Percentiles rank a stretch among this genome's conserved stretches.
Evolutionary conservation across 2,113 vertebrate genomes (phyloP).

Genomic region (Theristicus caerulescens): DNA sequence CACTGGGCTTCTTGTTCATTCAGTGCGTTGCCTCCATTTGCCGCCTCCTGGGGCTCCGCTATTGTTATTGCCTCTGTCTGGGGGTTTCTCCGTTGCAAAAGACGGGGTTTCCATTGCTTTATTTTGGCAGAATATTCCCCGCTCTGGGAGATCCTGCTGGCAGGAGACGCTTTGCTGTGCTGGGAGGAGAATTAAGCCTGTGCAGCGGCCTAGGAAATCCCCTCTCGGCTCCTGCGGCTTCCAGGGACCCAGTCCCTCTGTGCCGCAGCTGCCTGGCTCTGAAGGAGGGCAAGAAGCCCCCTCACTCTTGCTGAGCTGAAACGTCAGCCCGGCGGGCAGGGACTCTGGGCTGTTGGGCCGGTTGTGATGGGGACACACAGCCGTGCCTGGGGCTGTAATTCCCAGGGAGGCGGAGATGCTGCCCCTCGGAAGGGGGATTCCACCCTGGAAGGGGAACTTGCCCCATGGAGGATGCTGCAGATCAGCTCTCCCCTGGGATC

Average conservation of each 20-base stretch:
- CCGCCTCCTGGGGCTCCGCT: not conserved
- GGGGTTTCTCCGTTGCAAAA: not conserved
- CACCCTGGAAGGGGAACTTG: not conserved
- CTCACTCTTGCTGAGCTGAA: not conserved
- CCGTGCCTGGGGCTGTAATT: not conserved
- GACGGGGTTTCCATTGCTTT: not conserved
- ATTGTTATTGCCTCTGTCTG: not conserved
- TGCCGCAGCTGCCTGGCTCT: not conserved
- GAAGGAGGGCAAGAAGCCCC: not conserved
- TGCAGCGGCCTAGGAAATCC: not conserved
- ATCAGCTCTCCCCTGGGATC: not conserved
- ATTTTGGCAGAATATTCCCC: not conserved
- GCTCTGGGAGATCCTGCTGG: not conserved
- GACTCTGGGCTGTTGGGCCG: not conserved
- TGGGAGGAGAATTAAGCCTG: not conserved
- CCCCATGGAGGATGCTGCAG: not conserved
- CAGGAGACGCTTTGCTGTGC: not conserved
- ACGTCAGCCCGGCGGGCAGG: rapidly evolving
- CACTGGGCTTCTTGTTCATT: not conserved
- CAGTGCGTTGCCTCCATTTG: not conserved
- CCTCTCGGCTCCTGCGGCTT: rapidly evolving
- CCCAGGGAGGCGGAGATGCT: not conserved
- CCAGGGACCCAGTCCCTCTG: not conserved
- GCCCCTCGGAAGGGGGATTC: not conserved
- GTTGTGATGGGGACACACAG: not conserved